These are phyloP conservation scores for Limnephilus auricula DNA, from an alignment of 2,888 invertebrate genomes.

Conservation along the genomic window DNA sequence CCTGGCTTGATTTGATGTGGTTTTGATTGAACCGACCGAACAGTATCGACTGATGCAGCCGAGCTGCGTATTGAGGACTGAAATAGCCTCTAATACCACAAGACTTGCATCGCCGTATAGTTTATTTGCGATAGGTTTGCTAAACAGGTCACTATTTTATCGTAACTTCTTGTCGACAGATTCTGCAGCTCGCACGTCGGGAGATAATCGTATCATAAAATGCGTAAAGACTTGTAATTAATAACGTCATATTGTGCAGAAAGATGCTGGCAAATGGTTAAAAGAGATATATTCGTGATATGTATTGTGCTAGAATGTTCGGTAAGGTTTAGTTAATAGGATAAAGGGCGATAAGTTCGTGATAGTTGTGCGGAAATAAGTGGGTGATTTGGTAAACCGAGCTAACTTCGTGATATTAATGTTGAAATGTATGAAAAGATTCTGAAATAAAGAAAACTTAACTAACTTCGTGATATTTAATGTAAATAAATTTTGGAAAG, in stretches of 20 bases:
- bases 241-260: background rate
- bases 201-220: background rate
- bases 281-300: background rate
- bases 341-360: no score
- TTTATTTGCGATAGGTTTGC: constrained; percentile 29
- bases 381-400: no score
- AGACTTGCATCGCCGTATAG: constrained; percentile 7
- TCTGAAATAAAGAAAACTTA: background rate
- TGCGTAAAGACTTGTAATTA: background rate
- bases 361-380: no score
- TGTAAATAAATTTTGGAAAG: no score
- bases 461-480: background rate
- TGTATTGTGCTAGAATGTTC: background rate
- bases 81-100: constrained; percentile 25
- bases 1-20: no score
- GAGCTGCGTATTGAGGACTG: constrained; percentile 5
- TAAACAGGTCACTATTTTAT: constrained; percentile 28
- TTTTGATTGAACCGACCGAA: background rate
- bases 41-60: background rate
- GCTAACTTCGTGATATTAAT: no score
- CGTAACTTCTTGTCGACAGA: constrained; percentile 8
- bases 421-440: no score
- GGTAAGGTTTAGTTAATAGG: background rate
- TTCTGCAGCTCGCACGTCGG: background rate
- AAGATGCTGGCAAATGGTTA: background rate